Conservation (phyloP, 2,888 invertebrate species). For the Laothoe populi region DNA sequence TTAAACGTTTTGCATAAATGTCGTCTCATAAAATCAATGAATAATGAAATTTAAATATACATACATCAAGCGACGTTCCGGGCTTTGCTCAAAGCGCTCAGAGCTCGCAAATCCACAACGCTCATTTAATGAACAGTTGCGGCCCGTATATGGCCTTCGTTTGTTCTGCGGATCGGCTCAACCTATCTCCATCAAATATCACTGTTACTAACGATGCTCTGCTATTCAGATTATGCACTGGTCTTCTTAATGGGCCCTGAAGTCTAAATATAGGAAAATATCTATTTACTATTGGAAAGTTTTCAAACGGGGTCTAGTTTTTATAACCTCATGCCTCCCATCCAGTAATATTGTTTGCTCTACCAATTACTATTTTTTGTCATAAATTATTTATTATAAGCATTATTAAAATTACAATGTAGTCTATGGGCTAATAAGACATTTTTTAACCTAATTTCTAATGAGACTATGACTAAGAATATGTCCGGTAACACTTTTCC, state of each 20-base stretch:
- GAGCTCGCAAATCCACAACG: background rate
- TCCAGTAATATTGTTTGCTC: background rate
- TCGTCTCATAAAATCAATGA: slow-evolving; percentile 5
- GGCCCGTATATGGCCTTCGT: slow-evolving; percentile 68
- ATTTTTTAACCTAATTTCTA: too few species aligned
- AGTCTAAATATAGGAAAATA: slow-evolving; percentile 39
- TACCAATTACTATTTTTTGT: too few species aligned
- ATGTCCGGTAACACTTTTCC: too few species aligned
- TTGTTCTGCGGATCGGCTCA: slow-evolving; percentile 64
- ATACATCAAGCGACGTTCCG: slow-evolving; percentile 6
- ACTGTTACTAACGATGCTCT: slow-evolving; percentile 66
- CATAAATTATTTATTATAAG: too few species aligned
- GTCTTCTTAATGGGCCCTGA: slow-evolving; percentile 35
- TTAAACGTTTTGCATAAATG: background rate
- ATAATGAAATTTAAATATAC: slow-evolving; percentile 26
- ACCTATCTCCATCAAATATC: slow-evolving; percentile 70
- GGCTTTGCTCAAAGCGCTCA: slow-evolving; percentile 1
- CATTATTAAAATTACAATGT: too few species aligned
- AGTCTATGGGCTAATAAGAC: too few species aligned
- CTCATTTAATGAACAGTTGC: slow-evolving; percentile 58
- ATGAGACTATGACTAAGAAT: too few species aligned
- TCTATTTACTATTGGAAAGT: slow-evolving; percentile 31
- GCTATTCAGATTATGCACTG: slow-evolving; percentile 26
- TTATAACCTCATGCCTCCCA: too few species aligned
- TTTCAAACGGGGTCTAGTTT: background rate